phyloP scores from a whole-genome alignment of 1,140 invertebrate genomes.

The Scaptodrosophila lebanonensis region DNA sequence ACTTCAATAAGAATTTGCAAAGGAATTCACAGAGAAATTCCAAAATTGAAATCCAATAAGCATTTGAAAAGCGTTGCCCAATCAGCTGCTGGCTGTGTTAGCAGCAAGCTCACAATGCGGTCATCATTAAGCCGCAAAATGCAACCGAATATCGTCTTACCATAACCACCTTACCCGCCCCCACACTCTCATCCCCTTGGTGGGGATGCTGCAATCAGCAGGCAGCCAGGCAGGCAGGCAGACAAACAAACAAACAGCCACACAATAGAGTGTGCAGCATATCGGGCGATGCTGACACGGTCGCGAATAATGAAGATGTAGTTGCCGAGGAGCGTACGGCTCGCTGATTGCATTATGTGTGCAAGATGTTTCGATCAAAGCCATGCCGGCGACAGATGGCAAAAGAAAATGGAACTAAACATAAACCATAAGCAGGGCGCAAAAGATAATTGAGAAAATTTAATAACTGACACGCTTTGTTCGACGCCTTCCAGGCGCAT shows the following conservation, averaged over 20 bases:
- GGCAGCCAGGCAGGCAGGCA: not conserved
- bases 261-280: slow-evolving; percentile 7
- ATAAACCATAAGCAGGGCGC: slow-evolving; percentile 2
- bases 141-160: too few relatives aligned
- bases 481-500: too few relatives aligned
- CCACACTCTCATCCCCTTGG: too few relatives aligned
- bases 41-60: too few relatives aligned
- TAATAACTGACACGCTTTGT: too few relatives aligned
- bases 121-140: too few relatives aligned
- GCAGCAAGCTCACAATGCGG: too few relatives aligned
- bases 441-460: slow-evolving; percentile 1
- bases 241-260: not conserved
- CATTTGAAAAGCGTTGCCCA: too few relatives aligned
- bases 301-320: slow-evolving; percentile 47
- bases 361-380: slow-evolving; percentile 53
- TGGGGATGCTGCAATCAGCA: slow-evolving; percentile 32
- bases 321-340: slow-evolving; percentile 12
- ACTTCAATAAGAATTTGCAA: too few relatives aligned
- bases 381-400: slow-evolving; percentile 20
- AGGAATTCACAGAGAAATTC: too few relatives aligned
- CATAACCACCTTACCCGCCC: too few relatives aligned
- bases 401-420: slow-evolving; percentile 8
- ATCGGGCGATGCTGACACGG: slow-evolving; percentile 19
- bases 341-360: slow-evolving; percentile 51
- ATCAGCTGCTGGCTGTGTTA: too few relatives aligned